Conservation (phyloP, 2,797 vertebrate genomes). For the Lacerta bilineata region DNA sequence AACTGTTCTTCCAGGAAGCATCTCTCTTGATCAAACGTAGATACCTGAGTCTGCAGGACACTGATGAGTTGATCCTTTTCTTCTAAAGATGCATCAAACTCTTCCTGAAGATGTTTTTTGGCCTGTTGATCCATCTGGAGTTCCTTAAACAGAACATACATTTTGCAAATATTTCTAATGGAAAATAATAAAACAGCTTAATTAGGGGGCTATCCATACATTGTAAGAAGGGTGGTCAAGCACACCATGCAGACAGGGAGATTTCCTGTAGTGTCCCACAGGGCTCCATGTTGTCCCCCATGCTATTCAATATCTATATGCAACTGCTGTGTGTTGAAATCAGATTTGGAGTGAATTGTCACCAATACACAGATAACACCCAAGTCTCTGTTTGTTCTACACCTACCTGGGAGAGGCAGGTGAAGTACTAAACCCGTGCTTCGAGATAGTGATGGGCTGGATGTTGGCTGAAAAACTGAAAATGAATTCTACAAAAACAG, state of each 20-base stretch:
- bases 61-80: constrained; percentile 98
- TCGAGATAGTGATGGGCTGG: no score
- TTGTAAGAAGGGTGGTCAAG: neutral
- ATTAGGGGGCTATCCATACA: neutral
- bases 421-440: no score
- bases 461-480: no score
- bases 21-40: constrained; percentile 10
- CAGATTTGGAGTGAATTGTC: no score
- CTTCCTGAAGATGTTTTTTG: constrained; percentile 97
- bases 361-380: no score
- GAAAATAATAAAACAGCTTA: constrained; percentile 43
- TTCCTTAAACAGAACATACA: constrained; percentile 82
- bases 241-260: neutral
- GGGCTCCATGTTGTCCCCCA: no score
- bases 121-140: constrained; percentile 98
- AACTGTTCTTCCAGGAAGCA: constrained; percentile 11
- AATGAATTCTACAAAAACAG: no score
- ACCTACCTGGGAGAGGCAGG: no score
- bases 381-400: no score
- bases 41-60: constrained; percentile 95
- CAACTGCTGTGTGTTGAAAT: no score
- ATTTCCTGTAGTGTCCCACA: no score
- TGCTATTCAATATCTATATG: no score
- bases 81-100: constrained; percentile 94
- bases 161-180: constrained; percentile 4